Base-by-base conservation (phyloP, 2,888 invertebrate species). In the Phalangium opilio region DNA sequence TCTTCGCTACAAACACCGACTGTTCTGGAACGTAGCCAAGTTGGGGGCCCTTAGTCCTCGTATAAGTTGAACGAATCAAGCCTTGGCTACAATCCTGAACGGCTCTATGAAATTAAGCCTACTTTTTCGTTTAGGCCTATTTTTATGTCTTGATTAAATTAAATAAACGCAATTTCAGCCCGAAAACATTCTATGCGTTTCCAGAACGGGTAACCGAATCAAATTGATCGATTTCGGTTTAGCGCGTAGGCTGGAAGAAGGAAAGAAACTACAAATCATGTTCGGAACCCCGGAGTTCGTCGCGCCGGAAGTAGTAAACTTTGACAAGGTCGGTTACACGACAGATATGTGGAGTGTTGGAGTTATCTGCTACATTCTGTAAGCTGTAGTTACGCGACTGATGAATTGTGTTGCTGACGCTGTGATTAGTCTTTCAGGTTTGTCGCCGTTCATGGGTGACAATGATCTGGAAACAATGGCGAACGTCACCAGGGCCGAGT, bases 241-340 rank as follows among this genome's bases (percentile, higher is more conserved):
- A 55, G 96, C 98, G 3, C 73, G 93, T 59, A 81, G 83, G 65
- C 91, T 81, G 64, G 86, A 90, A 66, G 87, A 90, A 0, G 78
- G 79, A 62, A 89, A 87, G 72, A 89, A 90, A 62, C 71, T 93
- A 45, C 62, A 69, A 54, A 89, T 95, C 3, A 70, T 95, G 45
- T 95, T 93, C 64, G 98, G 96, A 1, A 98, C 98, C 1, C 96
- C 96, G 0, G 98, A 98, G 70, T 98, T 98, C 65, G 93, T 95
- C 43, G 93, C 95, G 0, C 96, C 96, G 1, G 96, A 98, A 74
- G 91, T 96, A 20, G 90, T 98, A 36, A 96, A 95, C 72, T 98
- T 95, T 67, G 96, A 98, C 65, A 83, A 83, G 62, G 90, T 98
- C 60, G 84, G 86, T 48, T 91, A 82, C 63, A 83, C 84, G 8